These are phyloP conservation scores for Siphamia tubifer DNA, from an alignment of 2,113 vertebrate species.

Conservation along the genomic window DNA sequence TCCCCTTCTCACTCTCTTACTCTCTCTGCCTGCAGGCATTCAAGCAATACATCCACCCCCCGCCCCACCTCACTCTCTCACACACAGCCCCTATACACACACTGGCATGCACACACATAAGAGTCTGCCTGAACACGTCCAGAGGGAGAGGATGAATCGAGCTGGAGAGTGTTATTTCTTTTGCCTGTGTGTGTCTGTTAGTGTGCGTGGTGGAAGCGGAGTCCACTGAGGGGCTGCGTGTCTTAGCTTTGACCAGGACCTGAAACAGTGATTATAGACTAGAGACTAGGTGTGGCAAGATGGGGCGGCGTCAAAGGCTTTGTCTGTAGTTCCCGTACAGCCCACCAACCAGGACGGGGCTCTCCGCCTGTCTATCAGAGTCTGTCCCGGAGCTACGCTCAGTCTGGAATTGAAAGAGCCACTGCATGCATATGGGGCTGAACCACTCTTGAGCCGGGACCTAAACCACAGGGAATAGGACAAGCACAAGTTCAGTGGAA, in stretches of 20 bases:
- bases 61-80: conserved; percentile 36
- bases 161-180: conserved; percentile 62
- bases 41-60: conserved; percentile 76
- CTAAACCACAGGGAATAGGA: conserved; percentile 37
- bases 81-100: conserved; percentile 34
- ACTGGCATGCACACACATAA: conserved; percentile 38
- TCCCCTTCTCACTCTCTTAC: conserved; percentile 41
- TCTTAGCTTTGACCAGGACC: conserved; percentile 58
- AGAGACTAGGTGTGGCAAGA: conserved; percentile 80
- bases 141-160: conserved; percentile 74
- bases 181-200: conserved; percentile 19
- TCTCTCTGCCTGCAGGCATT: conserved; percentile 73
- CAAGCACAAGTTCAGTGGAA: conserved; percentile 39
- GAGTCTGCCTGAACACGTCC: conserved; percentile 77
- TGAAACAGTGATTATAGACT: conserved; percentile 72
- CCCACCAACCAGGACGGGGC: conserved; percentile 64
- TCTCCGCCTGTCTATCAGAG: conserved; percentile 44
- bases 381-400: conserved; percentile 43
- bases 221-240: conserved; percentile 65
- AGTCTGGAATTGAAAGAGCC: conserved; percentile 58
- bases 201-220: conserved; percentile 47
- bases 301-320: conserved; percentile 77
- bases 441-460: conserved; percentile 19
- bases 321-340: conserved; percentile 70
- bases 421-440: conserved; percentile 36